phyloP scores from a whole-genome alignment of 1,140 invertebrate genomes.

The Carcinoscorpius rotundicauda region DNA sequence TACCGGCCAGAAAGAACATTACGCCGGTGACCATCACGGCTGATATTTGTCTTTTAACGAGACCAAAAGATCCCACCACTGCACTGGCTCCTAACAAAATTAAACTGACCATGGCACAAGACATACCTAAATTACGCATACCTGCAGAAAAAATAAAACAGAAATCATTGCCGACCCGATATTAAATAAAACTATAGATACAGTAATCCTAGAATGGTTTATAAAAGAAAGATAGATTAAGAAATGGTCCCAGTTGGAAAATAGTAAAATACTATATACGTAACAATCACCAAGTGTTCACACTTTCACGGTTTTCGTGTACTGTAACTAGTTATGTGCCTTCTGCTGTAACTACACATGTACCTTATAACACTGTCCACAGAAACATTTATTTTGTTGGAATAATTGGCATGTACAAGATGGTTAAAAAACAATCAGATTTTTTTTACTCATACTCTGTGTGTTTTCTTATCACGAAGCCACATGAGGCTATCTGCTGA shows the following conservation, averaged over 20 bases:
- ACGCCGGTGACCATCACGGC: conserved; percentile 80
- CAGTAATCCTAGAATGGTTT: neutral
- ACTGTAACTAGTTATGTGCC: too few species aligned
- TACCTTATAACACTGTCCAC: too few species aligned
- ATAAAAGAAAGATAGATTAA: conserved; percentile 5
- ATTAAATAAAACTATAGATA: conserved; percentile 7
- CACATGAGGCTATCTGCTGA: too few species aligned
- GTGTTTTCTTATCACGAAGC: too few species aligned
- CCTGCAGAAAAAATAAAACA: conserved; percentile 41
- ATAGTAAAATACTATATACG: neutral
- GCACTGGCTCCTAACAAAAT: conserved; percentile 70
- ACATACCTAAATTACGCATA: conserved; percentile 87
- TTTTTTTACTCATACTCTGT: too few species aligned
- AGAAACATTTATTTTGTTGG: too few species aligned
- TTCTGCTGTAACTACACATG: too few species aligned
- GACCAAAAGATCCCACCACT: conserved; percentile 66
- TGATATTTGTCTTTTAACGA: conserved; percentile 73
- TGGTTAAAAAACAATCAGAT: too few species aligned
- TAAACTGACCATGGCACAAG: conserved; percentile 74
- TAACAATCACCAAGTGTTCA: too few species aligned
- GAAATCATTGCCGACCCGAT: neutral
- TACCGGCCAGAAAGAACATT: conserved; percentile 80
- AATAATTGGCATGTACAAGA: too few species aligned
- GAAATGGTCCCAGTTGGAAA: conserved; percentile 3
- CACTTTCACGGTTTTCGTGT: too few species aligned